These are phyloP conservation scores for Hipposideros larvatus DNA, from an alignment of 2,797 vertebrate species.

Conservation along the genomic window DNA sequence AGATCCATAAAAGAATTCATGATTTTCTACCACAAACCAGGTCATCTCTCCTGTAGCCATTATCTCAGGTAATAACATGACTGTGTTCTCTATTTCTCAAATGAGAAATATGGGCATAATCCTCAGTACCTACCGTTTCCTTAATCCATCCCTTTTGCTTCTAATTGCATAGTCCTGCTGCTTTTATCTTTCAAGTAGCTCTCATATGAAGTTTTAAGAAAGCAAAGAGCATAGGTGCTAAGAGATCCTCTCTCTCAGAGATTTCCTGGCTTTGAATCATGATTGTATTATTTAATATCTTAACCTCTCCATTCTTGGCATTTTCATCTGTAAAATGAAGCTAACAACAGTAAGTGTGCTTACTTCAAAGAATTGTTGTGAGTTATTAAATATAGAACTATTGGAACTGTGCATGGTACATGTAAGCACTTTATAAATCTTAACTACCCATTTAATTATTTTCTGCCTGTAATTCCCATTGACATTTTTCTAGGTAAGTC, in stretches of 20 bases:
- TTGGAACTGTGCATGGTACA: neutral
- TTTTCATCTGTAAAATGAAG: neutral
- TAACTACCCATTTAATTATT: neutral
- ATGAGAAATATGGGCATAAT: neutral
- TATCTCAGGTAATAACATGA: neutral
- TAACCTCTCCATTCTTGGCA: neutral
- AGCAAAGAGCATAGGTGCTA: neutral
- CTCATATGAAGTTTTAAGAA: neutral
- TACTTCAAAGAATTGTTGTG: neutral
- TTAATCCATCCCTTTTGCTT: neutral
- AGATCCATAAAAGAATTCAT: neutral
- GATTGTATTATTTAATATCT: neutral
- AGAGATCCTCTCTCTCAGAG: neutral
- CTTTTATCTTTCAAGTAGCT: neutral
- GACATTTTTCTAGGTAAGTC: neutral
- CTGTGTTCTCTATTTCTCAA: neutral
- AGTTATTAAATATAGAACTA: neutral
- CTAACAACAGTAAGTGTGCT: neutral
- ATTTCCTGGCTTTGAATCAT: neutral
- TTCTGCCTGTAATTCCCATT: neutral
- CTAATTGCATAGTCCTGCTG: neutral
- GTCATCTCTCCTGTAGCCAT: neutral
- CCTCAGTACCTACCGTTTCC: neutral
- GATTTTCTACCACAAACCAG: neutral
- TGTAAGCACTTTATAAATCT: neutral